Base-by-base conservation (phyloP, 2,113 vertebrate species). In the Murina feae region DNA sequence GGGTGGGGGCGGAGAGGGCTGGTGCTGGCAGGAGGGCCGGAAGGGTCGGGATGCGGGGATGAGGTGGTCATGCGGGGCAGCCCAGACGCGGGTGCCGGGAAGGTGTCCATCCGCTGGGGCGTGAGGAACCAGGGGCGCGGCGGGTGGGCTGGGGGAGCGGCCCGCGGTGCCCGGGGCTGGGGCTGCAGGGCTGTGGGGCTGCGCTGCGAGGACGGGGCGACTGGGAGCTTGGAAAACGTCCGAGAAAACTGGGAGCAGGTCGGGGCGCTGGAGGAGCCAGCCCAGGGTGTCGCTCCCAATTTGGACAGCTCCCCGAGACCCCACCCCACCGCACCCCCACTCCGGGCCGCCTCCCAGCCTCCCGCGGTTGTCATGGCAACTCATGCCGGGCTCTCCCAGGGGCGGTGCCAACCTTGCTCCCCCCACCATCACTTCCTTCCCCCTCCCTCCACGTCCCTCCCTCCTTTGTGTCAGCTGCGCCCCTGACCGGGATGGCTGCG, bases 321-420 rank as follows among this genome's bases (percentile, higher is more conserved):
- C 91, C 95, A 87, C 96, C 97, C 90, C 89, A 63, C 32, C 11
- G 37, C 68, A 82, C 93, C 94, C 96, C 96, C 68, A 88, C 65
- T 68, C 75, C 3, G 10, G 81, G 86, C 78, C 91, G 94, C 92
- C 82, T 71, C 51, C 3, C 80, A 96, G 92, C 95, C 96, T 89
- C 95, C 95, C 81, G 79, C n/a, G 71, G 97, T 98, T 97, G 95
- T 96, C 98, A 98, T 98, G 93, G 96, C 96, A 98, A 98, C 98
- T 95, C 75, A 89, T 95, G 95, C 97, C 95, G 92, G 97, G 95
- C 89, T 97, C 97, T 97, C 97, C 97, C 96, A 96, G 96, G 96
- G 97, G 97, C 97, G 96, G 97, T 96, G 95, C 96, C 97, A 97
- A 93, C 88, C 91, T 84, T 69, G 76, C 80, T 94, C 93, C 94